Base-by-base conservation (phyloP, 2,888 invertebrate species). In the Drepanosiphum platanoidis region DNA sequence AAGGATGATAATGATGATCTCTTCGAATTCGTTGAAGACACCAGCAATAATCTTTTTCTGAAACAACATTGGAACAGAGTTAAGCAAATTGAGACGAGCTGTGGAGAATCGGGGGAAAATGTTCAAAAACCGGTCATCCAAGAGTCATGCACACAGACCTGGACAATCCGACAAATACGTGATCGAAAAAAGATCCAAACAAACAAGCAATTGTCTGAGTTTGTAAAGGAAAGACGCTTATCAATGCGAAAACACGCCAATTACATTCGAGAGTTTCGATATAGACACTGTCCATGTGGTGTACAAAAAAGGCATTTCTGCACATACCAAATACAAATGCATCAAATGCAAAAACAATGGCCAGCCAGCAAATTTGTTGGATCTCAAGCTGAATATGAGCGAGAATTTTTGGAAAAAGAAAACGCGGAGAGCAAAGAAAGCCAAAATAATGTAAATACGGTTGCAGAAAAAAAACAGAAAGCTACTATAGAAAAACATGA, bases 271-370 rank as follows among this genome's bases (percentile, higher is more conserved):
- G 58, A 81, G 13, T 36, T 81, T 0, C 22, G 39, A 13, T 36
- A 81, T 30, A 71, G 32, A 0, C 7, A 81, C 8, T 81, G 81
- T 32, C 81, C 81, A 3, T 81, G 81, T 30, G 71, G 81, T 15
- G 39, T 11, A 8, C 32, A 15, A 0, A 18, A 58, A 9, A 5
- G n/a, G 7, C 58, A 13, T 32, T 58, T 71, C 30, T 81, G 81
- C 39, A 36, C 22, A 61, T 81, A 61, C 9, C 61, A 30, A 0
- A 42, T 32, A n/a, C 81, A 71, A 15, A 72, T 81, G 4, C 71
- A 34, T n/a, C 5, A 9, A 15, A 39, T 71, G 39, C 81, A 30
- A 9, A 58, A 72, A 42, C 8, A 42, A 13, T 42, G 71, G 9
- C 22, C 5, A n/a, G 22, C 11, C 1, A 11, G 5, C 5, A 11